A percentile compares a stretch with the other conserved stretches of the same genome.
Evolutionary conservation across 1,140 invertebrate genomes (phyloP).

Genomic region (Drosophila prosaltans): DNA sequence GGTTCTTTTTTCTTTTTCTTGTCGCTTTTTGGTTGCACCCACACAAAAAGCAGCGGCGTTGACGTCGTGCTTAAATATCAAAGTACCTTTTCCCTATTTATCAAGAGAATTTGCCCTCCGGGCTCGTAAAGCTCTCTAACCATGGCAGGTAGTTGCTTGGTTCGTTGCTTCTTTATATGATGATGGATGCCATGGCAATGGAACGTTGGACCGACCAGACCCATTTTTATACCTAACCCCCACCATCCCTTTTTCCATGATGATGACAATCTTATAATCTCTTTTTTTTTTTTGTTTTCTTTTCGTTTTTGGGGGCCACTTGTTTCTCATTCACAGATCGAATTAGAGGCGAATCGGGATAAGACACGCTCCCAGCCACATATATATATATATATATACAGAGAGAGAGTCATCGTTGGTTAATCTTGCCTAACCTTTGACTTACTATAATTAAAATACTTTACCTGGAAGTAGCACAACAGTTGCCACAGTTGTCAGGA

Average conservation of each 20-base stretch:
- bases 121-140: slow-evolving; percentile 6
- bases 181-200: slow-evolving; percentile 36
- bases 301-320: slow-evolving; percentile 24
- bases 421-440: slow-evolving; percentile 1
- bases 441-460: not conserved
- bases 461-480: not conserved
- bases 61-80: slow-evolving; percentile 77
- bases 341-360: slow-evolving; percentile 48
- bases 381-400: not conserved
- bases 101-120: slow-evolving; percentile 12
- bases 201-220: slow-evolving; percentile 5
- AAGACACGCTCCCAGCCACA: slow-evolving; percentile 58
- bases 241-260: not conserved
- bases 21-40: slow-evolving; percentile 5
- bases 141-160: slow-evolving; percentile 36
- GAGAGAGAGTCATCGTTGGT: not conserved
- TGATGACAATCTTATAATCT: slow-evolving; percentile 51
- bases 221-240: slow-evolving; percentile 12
- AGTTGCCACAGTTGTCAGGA: slow-evolving; percentile 12
- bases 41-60: slow-evolving; percentile 47
- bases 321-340: slow-evolving; percentile 63
- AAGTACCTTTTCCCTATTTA: slow-evolving; percentile 67
- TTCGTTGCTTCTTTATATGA: slow-evolving; percentile 11
- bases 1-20: not conserved
- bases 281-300: slow-evolving; percentile 22